Base-by-base conservation (phyloP, 2,888 invertebrate genomes). In the Trichogramma dendrolimi region DNA sequence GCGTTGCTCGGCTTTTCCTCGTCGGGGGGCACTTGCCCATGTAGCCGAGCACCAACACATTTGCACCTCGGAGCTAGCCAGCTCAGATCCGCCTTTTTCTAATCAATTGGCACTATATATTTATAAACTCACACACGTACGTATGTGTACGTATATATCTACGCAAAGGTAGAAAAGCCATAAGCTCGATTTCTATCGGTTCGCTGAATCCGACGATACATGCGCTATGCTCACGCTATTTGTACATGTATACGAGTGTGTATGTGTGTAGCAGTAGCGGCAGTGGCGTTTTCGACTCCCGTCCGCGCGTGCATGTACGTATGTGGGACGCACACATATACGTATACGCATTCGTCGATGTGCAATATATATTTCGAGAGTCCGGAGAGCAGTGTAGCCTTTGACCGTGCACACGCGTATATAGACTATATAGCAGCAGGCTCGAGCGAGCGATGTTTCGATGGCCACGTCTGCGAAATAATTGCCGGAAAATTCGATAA, bases 401-500 rank as follows among this genome's bases (percentile, higher is more conserved):
- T 55, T 58, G 51, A 51, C 42, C 60, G 51, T n/a, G 41, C 5
- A 4, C 54, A 55, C 38, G 55, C 8, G 40, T 8, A 55, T 11
- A 10, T 27, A 38, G 27, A 11, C 5, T 11, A 10, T 54, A 40
- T 54, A 14, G 14, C 14, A 14, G 42, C 42, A 7, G 11, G 47
- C 53, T 10, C 54, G 56, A 52, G 27, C 47, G 57, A 43, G 49
- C 27, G 50, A 38, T 56, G 62, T 57, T 56, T 59, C 59, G 59
- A 62, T 64, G 55, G 59, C 54, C 61, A 46, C 48, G 52, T 44
- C 55, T 51, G 58, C 55, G 53, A 61, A 65, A 65, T 65, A 63
- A 65, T 65, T 65, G 59, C 63, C 63, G 63, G 58, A 58, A 63
- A 63, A 63, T 63, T 60, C 65, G 61, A 63, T 63, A 63, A 63